Base-by-base conservation (phyloP, 2,797 vertebrate species). In the Acanthornis magna region DNA sequence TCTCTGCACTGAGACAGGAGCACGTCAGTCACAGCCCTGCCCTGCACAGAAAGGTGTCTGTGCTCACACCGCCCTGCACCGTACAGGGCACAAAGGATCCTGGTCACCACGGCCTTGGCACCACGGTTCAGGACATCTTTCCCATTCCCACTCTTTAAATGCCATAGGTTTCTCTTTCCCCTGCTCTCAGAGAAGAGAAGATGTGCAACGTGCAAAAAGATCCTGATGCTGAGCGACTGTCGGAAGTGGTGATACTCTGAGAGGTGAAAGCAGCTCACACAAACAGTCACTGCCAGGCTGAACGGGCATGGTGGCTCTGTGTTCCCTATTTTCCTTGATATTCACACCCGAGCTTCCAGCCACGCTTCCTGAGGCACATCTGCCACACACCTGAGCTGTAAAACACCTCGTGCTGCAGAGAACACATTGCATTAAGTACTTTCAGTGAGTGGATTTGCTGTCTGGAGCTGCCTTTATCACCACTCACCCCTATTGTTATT, bases 131-230 rank as follows among this genome's bases (percentile, higher is more conserved):
- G 79, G 50, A 30, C 11, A 29, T 26, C 77, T 63, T 79, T 57
- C 43, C 63, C 43, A 42, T 71, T 73, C 53, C 61, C 36, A 36
- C 36, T 75, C 38, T 38, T 43, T 36, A 42, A 72, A 57, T 26
- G 58, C 62, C 13, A 0, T 0, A 16, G 21, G 11, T 67, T 91
- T 75, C 32, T 54, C 65, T 84, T 34, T 36, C 32, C 30, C 42
- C 32, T 51, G n/a, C 45, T 67, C 54, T 75, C 67, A 21, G 51
- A 55, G 50, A 21, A 29, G 55, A 32, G 26, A 30, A 34, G 18
- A n/a, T 7, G 13, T 2, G 8, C 2, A 1, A 17, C 0, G 2
- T 48, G 83, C 48, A 21, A 14, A 11, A 47, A 19, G 60, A 12
- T 54, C 16, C 40, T 7, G 72, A 5, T 55, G 85, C 60, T 17